These are phyloP conservation scores for Xestia sexstrigata DNA, from an alignment of 2,888 invertebrate species.

Conservation along the genomic window DNA sequence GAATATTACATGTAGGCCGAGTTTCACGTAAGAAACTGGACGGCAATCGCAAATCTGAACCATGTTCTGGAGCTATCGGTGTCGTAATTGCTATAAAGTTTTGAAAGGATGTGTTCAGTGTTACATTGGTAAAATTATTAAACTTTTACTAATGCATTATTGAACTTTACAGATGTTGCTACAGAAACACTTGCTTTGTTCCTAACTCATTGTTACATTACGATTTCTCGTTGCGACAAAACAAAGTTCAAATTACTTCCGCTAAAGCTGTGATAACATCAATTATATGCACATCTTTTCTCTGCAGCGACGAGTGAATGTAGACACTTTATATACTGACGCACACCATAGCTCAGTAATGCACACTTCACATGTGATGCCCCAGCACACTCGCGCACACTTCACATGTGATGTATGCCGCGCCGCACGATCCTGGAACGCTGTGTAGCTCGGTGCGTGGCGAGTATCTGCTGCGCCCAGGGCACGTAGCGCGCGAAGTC, in stretches of 20 bases:
- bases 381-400: too few relatives aligned
- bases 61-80: background rate
- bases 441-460: background rate
- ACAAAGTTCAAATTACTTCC: background rate
- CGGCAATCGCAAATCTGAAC: background rate
- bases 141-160: too few relatives aligned
- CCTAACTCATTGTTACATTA: background rate
- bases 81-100: background rate
- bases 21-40: too few relatives aligned
- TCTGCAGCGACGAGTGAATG: too few relatives aligned
- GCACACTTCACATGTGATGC: background rate
- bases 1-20: too few relatives aligned
- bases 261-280: background rate
- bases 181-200: background rate
- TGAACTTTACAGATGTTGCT: background rate
- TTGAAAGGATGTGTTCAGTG: background rate
- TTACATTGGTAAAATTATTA: background rate
- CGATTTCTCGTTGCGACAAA: background rate
- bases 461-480: slow-evolving; percentile 7
- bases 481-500: slow-evolving; percentile 23
- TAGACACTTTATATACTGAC: too few relatives aligned
- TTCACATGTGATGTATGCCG: background rate
- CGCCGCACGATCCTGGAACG: background rate
- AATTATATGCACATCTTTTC: too few relatives aligned
- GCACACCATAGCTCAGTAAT: too few relatives aligned